Conservation (phyloP, 2,113 vertebrate genomes). For the Chaenocephalus aceratus region DNA sequence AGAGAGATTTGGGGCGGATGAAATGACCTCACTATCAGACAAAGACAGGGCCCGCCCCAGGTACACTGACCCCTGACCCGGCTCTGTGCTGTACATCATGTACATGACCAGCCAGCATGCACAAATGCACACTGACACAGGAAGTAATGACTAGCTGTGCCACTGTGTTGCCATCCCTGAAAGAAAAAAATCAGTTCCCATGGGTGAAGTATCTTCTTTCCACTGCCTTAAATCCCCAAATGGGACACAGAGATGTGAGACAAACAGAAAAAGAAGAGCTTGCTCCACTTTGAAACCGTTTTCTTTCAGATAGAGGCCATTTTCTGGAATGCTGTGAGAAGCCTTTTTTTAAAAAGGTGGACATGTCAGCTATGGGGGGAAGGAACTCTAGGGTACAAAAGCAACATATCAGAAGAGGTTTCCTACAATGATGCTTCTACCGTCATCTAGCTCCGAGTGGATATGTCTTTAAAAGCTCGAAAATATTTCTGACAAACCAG, state of each 20-base stretch:
- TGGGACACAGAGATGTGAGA: constrained; percentile 5
- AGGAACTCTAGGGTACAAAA: neutral
- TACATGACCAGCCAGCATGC: constrained; percentile 1
- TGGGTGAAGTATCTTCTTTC: constrained; percentile 11
- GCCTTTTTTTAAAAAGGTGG: constrained; percentile 10
- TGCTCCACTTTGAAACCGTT: neutral
- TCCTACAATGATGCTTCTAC: neutral
- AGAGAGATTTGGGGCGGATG: constrained; percentile 27
- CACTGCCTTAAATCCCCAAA: constrained; percentile 19
- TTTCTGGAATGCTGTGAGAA: constrained; percentile 6
- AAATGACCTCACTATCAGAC: constrained; percentile 38
- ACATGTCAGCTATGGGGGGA: constrained; percentile 5
- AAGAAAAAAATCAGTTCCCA: constrained; percentile 24
- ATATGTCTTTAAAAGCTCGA: constrained; percentile 1
- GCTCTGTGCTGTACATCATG: constrained; percentile 27
- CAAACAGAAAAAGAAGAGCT: constrained; percentile 8
- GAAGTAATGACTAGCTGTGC: constrained; percentile 12
- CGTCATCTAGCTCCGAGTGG: neutral
- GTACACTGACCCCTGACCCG: constrained; percentile 25
- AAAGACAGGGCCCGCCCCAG: constrained; percentile 35
- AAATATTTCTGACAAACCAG: neutral
- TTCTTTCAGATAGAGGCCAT: constrained; percentile 4
- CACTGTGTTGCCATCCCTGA: neutral
- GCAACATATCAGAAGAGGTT: constrained; percentile 17
- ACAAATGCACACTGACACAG: neutral